phyloP scores from a whole-genome alignment of 2,113 vertebrate genomes.

The Chlorodrepanis virens region DNA sequence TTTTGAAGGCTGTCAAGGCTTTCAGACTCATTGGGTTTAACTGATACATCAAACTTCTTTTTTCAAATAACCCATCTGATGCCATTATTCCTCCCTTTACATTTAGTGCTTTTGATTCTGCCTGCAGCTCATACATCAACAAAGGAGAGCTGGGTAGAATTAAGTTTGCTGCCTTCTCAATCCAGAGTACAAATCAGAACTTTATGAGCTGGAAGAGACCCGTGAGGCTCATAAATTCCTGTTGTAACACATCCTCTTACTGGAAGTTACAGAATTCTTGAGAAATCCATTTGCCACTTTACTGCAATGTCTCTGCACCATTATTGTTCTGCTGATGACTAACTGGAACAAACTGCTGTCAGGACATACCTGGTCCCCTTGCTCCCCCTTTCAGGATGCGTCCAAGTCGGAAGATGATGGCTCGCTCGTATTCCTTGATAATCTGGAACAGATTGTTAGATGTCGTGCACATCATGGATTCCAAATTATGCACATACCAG shows the following conservation, averaged over 20 bases:
- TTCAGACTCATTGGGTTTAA: not conserved
- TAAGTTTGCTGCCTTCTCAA: not conserved
- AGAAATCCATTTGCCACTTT: not conserved
- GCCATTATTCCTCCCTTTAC: not conserved
- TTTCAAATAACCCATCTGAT: not conserved
- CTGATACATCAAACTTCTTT: not conserved
- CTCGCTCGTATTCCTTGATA: constrained; percentile 92
- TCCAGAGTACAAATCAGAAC: not conserved
- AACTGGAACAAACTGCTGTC: not conserved
- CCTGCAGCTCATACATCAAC: not conserved
- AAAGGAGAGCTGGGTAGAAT: not conserved
- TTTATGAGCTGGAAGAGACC: not conserved
- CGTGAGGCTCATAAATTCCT: not conserved
- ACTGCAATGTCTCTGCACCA: not conserved
- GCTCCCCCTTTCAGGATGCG: constrained; percentile 91
- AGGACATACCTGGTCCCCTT: constrained; percentile 88
- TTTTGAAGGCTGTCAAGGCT: not conserved
- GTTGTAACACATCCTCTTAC: not conserved
- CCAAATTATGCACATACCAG: not conserved
- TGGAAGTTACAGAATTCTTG: not conserved
- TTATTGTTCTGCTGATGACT: not conserved
- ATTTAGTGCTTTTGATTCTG: not conserved
- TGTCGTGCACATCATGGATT: not conserved
- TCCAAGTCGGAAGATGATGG: constrained; percentile 92
- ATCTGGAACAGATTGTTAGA: constrained; percentile 74